These are phyloP conservation scores for Leucozona laternaria DNA, from an alignment of 2,888 invertebrate genomes.

Conservation along the genomic window DNA sequence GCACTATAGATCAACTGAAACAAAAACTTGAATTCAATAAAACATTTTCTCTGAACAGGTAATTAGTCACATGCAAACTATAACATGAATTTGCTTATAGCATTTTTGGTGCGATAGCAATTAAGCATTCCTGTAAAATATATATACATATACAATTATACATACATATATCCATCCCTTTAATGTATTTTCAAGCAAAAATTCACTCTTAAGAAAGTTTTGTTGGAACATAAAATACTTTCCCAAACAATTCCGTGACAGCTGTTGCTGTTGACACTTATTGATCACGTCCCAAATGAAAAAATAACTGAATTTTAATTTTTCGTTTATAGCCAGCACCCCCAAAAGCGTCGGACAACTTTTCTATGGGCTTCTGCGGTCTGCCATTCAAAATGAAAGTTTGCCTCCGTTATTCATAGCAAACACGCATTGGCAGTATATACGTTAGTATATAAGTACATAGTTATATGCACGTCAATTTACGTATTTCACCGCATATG, in stretches of 20 bases:
- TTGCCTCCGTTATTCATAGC: neutral
- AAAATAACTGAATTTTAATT: conserved; percentile 6
- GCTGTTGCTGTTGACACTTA: neutral
- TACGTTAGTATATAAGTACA: neutral
- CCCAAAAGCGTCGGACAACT: conserved; percentile 5
- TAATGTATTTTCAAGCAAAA: neutral
- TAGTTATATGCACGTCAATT: neutral
- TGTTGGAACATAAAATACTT: conserved; percentile 13
- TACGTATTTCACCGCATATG: neutral
- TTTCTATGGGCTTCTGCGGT: neutral
- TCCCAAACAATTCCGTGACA: conserved; percentile 1
- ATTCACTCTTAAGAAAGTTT: conserved; percentile 9
- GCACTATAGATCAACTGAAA: too few species aligned
- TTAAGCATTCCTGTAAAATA: too few species aligned
- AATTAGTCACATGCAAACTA: too few species aligned
- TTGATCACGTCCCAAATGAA: conserved; percentile 19
- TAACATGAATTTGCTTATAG: neutral
- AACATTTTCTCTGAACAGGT: too few species aligned
- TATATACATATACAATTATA: too few species aligned
- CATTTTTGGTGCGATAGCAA: neutral
- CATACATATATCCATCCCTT: neutral
- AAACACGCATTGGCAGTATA: neutral
- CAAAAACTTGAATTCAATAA: too few species aligned
- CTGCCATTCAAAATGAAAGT: conserved; percentile 19
- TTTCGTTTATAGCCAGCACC: conserved; percentile 4